Evolutionary conservation across 2,113 vertebrate genomes (phyloP).

Genomic region (Lamprotornis superbus): DNA sequence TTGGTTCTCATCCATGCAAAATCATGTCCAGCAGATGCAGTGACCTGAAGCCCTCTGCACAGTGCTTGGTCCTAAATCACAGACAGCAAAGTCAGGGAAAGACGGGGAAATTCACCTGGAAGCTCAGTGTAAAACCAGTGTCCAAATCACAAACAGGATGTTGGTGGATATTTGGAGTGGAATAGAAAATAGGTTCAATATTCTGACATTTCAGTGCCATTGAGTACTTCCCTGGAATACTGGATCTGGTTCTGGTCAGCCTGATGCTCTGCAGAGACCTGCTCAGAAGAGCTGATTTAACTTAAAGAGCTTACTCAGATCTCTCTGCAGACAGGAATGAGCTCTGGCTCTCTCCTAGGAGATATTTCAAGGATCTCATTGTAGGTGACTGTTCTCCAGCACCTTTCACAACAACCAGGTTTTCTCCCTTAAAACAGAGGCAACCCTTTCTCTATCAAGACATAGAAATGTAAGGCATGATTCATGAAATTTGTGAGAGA

Average conservation of each 20-base stretch:
- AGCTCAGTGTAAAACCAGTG: neutral
- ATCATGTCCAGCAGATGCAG: neutral
- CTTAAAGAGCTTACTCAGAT: constrained; percentile 6
- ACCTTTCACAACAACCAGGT: neutral
- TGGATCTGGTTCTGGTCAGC: neutral
- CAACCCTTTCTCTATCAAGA: neutral
- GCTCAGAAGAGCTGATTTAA: neutral
- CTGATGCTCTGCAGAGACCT: neutral
- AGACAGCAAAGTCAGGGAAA: neutral
- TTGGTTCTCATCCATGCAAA: neutral
- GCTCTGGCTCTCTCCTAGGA: neutral
- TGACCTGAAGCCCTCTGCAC: neutral
- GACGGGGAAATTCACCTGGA: neutral
- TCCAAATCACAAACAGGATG: neutral
- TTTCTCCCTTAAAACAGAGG: neutral
- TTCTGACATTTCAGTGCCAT: neutral
- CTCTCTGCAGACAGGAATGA: neutral
- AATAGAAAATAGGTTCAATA: neutral
- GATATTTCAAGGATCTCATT: neutral
- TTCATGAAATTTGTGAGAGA: neutral
- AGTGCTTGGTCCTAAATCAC: neutral
- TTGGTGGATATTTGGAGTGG: neutral
- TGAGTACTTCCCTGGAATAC: neutral
- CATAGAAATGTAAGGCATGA: neutral
- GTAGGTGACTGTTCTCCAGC: neutral